A percentile compares a stretch with the other conserved stretches of the same genome.
Evolutionary conservation across 2,888 invertebrate species (phyloP).

Genomic region (Noctua fimbriata): DNA sequence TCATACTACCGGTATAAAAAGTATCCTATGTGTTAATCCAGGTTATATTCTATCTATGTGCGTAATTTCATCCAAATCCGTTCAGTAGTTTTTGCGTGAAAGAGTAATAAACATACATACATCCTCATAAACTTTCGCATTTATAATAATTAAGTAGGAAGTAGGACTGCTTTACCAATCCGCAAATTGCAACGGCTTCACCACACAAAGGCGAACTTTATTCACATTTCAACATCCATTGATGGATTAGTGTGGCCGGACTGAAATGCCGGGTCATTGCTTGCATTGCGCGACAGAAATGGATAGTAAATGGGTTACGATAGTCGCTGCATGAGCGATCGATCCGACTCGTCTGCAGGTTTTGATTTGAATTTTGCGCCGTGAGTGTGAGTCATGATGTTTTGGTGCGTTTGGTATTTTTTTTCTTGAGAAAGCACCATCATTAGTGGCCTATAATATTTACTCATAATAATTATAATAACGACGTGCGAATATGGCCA

Average conservation of each 20-base stretch:
- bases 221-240: conserved; percentile 3
- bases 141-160: no score
- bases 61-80: no score
- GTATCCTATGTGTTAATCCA: no score
- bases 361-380: conserved; percentile 40
- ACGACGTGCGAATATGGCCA: no score
- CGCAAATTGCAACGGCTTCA: background rate
- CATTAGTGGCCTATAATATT: background rate
- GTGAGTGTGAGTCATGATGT: background rate
- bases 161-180: background rate
- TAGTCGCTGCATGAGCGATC: conserved; percentile 29
- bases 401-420: background rate
- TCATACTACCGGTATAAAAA: no score
- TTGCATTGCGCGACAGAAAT: conserved; percentile 26
- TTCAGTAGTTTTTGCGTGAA: no score
- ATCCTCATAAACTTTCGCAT: no score
- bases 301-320: conserved; percentile 39
- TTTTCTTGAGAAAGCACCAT: background rate
- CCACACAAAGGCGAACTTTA: conserved; percentile 8
- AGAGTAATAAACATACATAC: no score
- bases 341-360: conserved; percentile 23
- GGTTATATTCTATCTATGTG: no score
- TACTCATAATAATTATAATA: background rate
- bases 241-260: conserved; percentile 23
- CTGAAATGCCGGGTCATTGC: conserved; percentile 7